phyloP scores from a whole-genome alignment of 92 coral and sea anemone species.

The Zoanthus solanderi region DNA sequence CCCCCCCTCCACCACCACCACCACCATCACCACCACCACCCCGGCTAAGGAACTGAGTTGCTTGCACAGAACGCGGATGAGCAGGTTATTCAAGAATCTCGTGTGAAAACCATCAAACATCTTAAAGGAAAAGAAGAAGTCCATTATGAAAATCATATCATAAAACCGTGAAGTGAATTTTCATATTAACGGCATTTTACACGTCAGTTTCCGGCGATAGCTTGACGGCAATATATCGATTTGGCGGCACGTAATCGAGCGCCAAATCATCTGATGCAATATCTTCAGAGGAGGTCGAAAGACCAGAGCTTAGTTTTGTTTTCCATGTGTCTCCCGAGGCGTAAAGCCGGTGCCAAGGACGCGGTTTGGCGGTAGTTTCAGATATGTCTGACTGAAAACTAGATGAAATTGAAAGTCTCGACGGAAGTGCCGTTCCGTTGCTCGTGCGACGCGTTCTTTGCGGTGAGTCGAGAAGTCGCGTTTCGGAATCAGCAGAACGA shows the following conservation, averaged over 20 bases:
- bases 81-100: not conserved
- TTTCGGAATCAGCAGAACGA: constrained; percentile 37
- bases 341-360: constrained; percentile 45
- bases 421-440: constrained; percentile 28
- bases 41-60: too few relatives aligned
- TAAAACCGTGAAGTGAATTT: too few relatives aligned
- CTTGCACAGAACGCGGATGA: too few relatives aligned
- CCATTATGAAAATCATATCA: too few relatives aligned
- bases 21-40: too few relatives aligned
- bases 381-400: constrained; percentile 20
- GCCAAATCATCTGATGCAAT: constrained; percentile 15
- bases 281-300: constrained; percentile 32
- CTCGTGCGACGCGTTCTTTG: constrained; percentile 37
- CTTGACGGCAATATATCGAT: constrained; percentile 44
- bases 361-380: constrained; percentile 10
- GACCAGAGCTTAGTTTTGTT: constrained; percentile 26
- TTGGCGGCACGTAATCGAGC: constrained; percentile 23
- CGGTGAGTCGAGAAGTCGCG: constrained; percentile 43
- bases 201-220: constrained; percentile 48
- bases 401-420: constrained; percentile 14
- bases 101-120: not conserved
- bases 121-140: too few relatives aligned
- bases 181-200: not conserved
- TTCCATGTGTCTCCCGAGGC: constrained; percentile 23
- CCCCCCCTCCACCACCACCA: too few relatives aligned